phyloP scores from a whole-genome alignment of 1,140 invertebrate genomes.

The Cyclargus thomasi region DNA sequence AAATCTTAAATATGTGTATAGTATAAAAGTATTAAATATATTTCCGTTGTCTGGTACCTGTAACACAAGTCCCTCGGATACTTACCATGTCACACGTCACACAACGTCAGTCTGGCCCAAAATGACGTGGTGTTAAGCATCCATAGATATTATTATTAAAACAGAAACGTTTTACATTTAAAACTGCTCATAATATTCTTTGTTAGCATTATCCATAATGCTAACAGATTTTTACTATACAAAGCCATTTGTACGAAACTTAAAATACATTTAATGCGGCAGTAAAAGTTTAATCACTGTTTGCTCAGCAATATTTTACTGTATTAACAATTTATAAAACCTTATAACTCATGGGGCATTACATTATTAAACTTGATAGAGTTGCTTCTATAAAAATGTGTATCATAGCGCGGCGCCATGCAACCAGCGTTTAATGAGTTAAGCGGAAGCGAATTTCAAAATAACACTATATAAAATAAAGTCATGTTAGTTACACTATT shows the following conservation, averaged over 20 bases:
- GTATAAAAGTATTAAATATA: no score
- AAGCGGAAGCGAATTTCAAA: slow-evolving; percentile 2
- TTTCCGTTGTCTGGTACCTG: no score
- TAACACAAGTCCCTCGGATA: no score
- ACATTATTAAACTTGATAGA: background rate
- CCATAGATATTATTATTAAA: background rate
- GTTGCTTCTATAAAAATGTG: background rate
- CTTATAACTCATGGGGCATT: slow-evolving; percentile 6
- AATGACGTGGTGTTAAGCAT: no score
- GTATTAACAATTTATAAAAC: slow-evolving; percentile 14
- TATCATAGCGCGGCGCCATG: background rate
- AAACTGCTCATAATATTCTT: background rate
- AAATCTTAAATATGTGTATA: no score
- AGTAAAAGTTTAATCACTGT: slow-evolving; percentile 6
- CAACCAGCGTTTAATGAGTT: background rate
- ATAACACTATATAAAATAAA: no score
- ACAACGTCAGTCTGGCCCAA: no score
- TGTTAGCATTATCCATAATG: background rate
- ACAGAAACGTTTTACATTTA: background rate
- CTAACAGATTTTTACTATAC: background rate
- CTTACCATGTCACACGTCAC: no score
- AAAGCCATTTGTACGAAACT: background rate
- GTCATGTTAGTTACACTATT: no score
- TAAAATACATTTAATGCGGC: slow-evolving; percentile 7
- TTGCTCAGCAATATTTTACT: slow-evolving; percentile 13